These are phyloP conservation scores for Microtus californicus DNA, from an alignment of 2,797 vertebrate species.

Conservation along the genomic window DNA sequence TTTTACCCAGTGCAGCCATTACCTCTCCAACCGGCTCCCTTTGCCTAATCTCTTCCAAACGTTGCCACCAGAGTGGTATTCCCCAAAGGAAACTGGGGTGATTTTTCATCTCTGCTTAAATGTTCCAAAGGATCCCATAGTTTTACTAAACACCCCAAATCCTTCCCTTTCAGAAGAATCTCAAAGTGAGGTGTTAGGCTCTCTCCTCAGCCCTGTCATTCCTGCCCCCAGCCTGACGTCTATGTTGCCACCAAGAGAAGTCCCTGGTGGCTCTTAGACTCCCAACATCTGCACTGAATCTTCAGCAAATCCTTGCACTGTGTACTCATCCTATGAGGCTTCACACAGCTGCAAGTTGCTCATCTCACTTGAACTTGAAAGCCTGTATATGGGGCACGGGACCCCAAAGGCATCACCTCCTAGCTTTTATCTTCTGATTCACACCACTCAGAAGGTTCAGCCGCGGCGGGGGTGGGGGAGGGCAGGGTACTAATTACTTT, in stretches of 20 bases:
- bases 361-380: not conserved
- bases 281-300: not conserved
- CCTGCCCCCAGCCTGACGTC: not conserved
- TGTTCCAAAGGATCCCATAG: not conserved
- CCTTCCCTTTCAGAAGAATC: not conserved
- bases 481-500: not conserved
- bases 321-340: not conserved
- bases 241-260: not conserved
- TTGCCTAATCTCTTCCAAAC: not conserved
- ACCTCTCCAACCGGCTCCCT: not conserved
- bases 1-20: not conserved
- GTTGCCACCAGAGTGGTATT: not conserved
- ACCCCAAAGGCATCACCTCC: not conserved
- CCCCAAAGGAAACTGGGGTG: not conserved
- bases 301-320: not conserved
- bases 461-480: too few relatives aligned
- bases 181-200: not conserved
- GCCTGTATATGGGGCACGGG: not conserved
- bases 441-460: not conserved
- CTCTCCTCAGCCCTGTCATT: not conserved
- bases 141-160: not conserved
- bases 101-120: slow-evolving; percentile 25
- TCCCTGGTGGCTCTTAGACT: not conserved
- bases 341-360: not conserved
- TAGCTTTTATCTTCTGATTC: not conserved